These are phyloP conservation scores for Phoenicopterus ruber DNA, from an alignment of 2,113 vertebrate species.

Conservation along the genomic window DNA sequence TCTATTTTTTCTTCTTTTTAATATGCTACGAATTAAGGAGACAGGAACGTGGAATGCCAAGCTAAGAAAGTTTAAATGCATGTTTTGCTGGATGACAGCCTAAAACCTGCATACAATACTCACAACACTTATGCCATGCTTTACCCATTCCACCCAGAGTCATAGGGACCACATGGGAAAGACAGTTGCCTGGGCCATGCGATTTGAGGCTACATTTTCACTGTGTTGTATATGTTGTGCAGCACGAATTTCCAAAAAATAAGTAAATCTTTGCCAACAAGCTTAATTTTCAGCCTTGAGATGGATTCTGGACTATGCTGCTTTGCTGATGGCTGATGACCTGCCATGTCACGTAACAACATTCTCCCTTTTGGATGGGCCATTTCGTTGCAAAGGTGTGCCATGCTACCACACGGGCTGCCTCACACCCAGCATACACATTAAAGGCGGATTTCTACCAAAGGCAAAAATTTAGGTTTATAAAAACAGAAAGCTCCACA, in stretches of 20 bases:
- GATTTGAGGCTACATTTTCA: background rate
- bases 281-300: background rate
- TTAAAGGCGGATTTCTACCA: background rate
- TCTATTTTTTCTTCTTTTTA: background rate
- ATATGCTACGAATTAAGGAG: background rate
- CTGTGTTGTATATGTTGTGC: too few species aligned
- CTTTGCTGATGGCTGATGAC: background rate
- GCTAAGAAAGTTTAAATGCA: background rate
- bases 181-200: background rate
- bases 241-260: background rate
- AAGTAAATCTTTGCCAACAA: background rate
- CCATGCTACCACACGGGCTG: background rate
- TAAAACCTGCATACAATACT: background rate
- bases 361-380: background rate
- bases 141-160: background rate
- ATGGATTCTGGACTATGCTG: background rate
- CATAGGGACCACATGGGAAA: background rate
- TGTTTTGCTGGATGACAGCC: background rate
- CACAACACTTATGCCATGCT: background rate
- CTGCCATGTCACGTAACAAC: background rate
- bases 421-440: background rate
- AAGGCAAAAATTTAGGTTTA: background rate
- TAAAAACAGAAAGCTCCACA: background rate
- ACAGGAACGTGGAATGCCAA: background rate
- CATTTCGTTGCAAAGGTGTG: background rate